phyloP scores from a whole-genome alignment of 2,797 vertebrate genomes.

The Acomys russatus region DNA sequence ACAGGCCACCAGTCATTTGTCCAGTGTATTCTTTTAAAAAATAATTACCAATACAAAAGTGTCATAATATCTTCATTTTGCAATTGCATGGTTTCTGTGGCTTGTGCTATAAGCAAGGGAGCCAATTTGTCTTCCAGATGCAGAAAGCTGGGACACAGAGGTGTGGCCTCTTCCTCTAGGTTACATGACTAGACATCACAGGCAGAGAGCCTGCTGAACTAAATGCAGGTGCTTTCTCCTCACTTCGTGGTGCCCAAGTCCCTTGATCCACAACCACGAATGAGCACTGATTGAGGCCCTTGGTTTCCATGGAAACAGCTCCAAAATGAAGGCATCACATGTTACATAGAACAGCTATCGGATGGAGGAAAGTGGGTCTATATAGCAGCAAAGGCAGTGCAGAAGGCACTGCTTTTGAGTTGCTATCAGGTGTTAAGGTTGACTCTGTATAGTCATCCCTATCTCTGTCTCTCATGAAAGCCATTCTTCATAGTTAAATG shows the following conservation, averaged over 20 bases:
- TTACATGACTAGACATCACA: neutral
- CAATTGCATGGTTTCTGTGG: neutral
- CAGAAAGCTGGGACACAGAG: neutral
- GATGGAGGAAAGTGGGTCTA: neutral
- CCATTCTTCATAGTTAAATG: neutral
- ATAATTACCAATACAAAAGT: neutral
- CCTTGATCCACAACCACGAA: neutral
- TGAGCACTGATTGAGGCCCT: neutral
- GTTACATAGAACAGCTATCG: neutral
- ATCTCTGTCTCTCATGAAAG: neutral
- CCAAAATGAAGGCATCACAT: neutral
- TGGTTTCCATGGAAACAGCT: neutral
- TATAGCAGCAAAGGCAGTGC: neutral
- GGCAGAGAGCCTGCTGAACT: neutral
- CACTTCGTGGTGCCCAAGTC: accelerated
- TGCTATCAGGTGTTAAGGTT: neutral
- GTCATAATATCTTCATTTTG: neutral
- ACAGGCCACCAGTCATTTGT: neutral
- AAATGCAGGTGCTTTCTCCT: neutral
- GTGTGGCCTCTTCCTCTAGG: neutral
- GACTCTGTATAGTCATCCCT: neutral
- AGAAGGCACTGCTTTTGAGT: neutral
- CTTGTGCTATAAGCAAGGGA: neutral
- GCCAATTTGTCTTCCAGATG: neutral
- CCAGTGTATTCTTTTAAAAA: neutral